Conservation (phyloP, 1,140 invertebrate genomes). For the Drosophila takahashii region DNA sequence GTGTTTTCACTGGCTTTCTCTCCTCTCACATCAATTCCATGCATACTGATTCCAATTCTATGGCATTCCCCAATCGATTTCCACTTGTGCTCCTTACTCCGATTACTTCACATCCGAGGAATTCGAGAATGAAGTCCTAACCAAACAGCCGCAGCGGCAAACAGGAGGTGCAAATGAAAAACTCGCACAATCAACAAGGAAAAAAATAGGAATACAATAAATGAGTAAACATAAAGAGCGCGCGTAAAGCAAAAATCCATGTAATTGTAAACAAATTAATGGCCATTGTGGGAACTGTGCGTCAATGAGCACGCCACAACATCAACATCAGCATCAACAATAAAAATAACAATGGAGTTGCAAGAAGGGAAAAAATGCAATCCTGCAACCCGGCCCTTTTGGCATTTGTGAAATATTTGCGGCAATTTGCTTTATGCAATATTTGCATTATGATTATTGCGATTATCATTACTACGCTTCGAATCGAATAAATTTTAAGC, state of each 20-base stretch:
- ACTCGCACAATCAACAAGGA: no score
- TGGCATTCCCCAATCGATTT: constrained; percentile 20
- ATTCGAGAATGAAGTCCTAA: neutral
- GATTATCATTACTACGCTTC: constrained; percentile 50
- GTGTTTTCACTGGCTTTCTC: neutral
- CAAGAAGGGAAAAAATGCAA: constrained; percentile 15
- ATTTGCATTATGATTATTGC: constrained; percentile 60
- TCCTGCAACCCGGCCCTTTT: no score
- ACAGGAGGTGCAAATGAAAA: constrained; percentile 5
- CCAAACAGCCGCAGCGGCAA: constrained; percentile 16
- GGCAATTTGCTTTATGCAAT: constrained; percentile 54
- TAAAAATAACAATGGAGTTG: constrained; percentile 9
- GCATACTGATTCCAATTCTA: neutral
- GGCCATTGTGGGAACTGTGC: constrained; percentile 53
- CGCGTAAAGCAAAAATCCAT: constrained; percentile 53
- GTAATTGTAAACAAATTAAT: constrained; percentile 66
- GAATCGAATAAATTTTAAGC: constrained; percentile 49
- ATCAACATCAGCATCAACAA: constrained; percentile 34
- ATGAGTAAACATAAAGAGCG: constrained; percentile 22
- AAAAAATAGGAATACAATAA: constrained; percentile 34
- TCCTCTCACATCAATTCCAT: neutral
- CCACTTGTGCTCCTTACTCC: constrained; percentile 2
- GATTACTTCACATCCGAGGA: constrained; percentile 13
- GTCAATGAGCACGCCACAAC: constrained; percentile 59
- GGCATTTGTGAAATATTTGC: constrained; percentile 52